phyloP scores from a whole-genome alignment of 2,113 vertebrate genomes.

The Pyrgilauda ruficollis region DNA sequence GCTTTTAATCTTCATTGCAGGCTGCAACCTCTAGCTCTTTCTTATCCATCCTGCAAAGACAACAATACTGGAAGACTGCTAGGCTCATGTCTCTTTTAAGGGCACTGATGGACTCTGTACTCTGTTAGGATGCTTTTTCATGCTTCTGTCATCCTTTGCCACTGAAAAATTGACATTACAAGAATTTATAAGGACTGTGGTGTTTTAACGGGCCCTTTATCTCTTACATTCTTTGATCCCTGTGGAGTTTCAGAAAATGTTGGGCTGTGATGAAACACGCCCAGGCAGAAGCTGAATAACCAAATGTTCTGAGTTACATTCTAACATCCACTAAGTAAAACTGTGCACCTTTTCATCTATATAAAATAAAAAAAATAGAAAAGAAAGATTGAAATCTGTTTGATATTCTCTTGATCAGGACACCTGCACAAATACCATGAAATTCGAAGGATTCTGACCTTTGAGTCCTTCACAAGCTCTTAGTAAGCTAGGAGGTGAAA shows the following conservation, averaged over 20 bases:
- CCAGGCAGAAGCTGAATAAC: constrained; percentile 6
- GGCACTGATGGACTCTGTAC: constrained; percentile 18
- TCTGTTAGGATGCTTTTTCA: neutral
- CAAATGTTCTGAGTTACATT: constrained; percentile 9
- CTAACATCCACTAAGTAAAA: neutral
- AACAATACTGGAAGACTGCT: constrained; percentile 28
- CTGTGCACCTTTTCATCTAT: neutral
- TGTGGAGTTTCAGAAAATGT: constrained; percentile 28
- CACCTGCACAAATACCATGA: neutral
- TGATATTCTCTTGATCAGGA: neutral
- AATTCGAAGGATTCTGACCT: neutral
- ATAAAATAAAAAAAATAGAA: neutral
- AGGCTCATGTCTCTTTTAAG: neutral
- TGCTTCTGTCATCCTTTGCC: neutral
- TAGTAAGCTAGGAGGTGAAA: neutral
- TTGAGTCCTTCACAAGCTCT: neutral
- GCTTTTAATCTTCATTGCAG: constrained; percentile 55
- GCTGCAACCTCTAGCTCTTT: neutral
- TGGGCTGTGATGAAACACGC: neutral
- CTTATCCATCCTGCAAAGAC: constrained; percentile 39
- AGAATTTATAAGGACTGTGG: neutral
- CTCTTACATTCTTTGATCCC: neutral
- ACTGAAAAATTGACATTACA: neutral
- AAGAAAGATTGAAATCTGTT: neutral
- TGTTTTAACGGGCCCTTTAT: constrained; percentile 27